phyloP scores from a whole-genome alignment of 1,140 invertebrate species.

The Trichomalopsis sarcophagae region DNA sequence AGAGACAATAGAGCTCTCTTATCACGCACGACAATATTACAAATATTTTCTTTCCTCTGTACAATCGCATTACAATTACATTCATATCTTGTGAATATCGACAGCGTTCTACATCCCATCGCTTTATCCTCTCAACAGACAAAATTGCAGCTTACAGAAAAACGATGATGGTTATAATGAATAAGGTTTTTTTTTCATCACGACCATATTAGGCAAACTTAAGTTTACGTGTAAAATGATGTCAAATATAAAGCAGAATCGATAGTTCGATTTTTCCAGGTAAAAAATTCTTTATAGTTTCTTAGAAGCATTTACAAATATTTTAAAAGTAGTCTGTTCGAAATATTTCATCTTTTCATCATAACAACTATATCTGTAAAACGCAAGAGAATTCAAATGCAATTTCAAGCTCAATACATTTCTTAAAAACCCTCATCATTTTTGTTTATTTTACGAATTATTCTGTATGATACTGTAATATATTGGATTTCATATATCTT shows the following conservation, averaged over 20 bases:
- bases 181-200: not conserved
- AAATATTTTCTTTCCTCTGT: slow-evolving; percentile 45
- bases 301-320: not conserved
- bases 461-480: not conserved
- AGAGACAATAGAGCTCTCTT: slow-evolving; percentile 32
- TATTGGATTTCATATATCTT: not conserved
- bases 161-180: not conserved
- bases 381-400: not conserved
- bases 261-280: not conserved
- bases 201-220: not conserved
- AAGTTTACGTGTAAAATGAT: not conserved
- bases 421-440: not conserved
- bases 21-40: slow-evolving; percentile 36
- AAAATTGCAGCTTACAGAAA: slow-evolving; percentile 13
- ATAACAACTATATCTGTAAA: not conserved
- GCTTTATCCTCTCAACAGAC: not conserved
- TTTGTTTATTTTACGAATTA: not conserved
- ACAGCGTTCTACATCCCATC: not conserved
- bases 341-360: not conserved
- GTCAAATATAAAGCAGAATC: slow-evolving; percentile 16
- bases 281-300: not conserved
- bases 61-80: slow-evolving; percentile 33
- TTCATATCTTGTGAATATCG: not conserved
- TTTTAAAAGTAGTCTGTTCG: not conserved
- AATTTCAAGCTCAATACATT: not conserved